Evolutionary conservation across 2,113 vertebrate species (phyloP).

Genomic region (Silurus asotus): DNA sequence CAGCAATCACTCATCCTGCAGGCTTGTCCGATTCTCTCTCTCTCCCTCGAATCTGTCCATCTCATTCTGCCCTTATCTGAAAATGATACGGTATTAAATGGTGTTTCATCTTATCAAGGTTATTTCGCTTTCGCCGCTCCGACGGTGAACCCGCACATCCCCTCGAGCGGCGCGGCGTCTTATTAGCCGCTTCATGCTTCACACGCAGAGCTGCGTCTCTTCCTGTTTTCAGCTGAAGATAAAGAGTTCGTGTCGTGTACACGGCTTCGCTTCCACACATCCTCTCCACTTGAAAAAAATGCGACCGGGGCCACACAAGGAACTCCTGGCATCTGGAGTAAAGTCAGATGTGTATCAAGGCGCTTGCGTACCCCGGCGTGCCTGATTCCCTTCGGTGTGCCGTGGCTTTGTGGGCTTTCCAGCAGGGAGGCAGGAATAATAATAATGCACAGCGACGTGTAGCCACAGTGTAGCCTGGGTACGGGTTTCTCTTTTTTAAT

Average conservation of each 20-base stretch:
- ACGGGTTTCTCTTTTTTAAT: slow-evolving; percentile 45
- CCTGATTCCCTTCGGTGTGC: background rate
- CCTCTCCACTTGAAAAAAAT: slow-evolving; percentile 61
- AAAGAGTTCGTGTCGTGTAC: background rate
- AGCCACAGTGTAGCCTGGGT: slow-evolving; percentile 25
- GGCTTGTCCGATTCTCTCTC: background rate
- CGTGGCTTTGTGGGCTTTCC: slow-evolving; percentile 30
- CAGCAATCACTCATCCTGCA: slow-evolving; percentile 27
- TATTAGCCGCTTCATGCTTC: background rate
- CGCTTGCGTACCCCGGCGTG: background rate
- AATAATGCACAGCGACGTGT: slow-evolving; percentile 39
- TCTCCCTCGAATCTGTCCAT: slow-evolving; percentile 17
- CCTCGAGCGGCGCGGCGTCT: slow-evolving; percentile 13
- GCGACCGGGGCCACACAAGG: slow-evolving; percentile 60
- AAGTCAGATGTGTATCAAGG: slow-evolving; percentile 65
- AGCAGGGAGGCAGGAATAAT: slow-evolving; percentile 35
- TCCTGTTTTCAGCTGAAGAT: background rate
- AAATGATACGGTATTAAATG: slow-evolving; percentile 52
- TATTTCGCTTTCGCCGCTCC: slow-evolving; percentile 34
- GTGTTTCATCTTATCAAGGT: slow-evolving; percentile 39
- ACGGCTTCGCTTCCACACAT: slow-evolving; percentile 56
- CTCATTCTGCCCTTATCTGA: slow-evolving; percentile 31
- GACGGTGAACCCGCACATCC: slow-evolving; percentile 31
- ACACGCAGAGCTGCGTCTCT: background rate
- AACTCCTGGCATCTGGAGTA: slow-evolving; percentile 67